phyloP scores from a whole-genome alignment of 2,888 invertebrate genomes.

The Octonoba sinensis region DNA sequence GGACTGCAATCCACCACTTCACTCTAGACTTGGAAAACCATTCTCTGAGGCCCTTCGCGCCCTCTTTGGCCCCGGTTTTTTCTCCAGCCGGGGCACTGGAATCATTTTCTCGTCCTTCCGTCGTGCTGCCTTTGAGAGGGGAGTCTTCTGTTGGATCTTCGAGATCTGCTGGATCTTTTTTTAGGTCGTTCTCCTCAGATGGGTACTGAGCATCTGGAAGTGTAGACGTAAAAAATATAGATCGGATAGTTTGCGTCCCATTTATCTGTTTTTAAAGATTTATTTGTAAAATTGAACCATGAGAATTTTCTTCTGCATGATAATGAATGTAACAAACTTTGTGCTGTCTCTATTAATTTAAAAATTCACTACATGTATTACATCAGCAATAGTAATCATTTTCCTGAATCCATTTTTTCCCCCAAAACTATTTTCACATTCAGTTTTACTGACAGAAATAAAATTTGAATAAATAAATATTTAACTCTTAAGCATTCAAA shows the following conservation, averaged over 20 bases:
- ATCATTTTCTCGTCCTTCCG: constrained; percentile 50
- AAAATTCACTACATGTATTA: too few species aligned
- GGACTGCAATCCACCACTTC: constrained; percentile 65
- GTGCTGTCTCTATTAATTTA: neutral
- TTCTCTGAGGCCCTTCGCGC: constrained; percentile 49
- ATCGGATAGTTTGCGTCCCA: neutral
- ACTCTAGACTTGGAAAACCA: constrained; percentile 62
- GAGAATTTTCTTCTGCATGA: too few species aligned
- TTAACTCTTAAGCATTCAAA: too few species aligned
- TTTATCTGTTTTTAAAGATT: too few species aligned
- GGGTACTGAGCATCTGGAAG: constrained; percentile 1
- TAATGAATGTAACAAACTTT: neutral
- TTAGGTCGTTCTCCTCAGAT: constrained; percentile 42
- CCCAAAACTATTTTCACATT: too few species aligned
- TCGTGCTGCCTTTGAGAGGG: constrained; percentile 52
- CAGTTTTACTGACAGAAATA: too few species aligned
- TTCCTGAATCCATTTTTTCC: too few species aligned
- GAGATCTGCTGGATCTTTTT: constrained; percentile 39
- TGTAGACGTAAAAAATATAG: neutral
- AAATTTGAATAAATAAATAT: too few species aligned
- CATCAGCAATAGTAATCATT: too few species aligned
- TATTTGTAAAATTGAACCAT: neutral
- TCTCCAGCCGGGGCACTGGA: constrained; percentile 22
- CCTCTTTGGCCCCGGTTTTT: constrained; percentile 53
- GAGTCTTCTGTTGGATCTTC: constrained; percentile 61